These are phyloP conservation scores for Drosophila seguyi DNA, from an alignment of 1,140 invertebrate species.

Conservation along the genomic window DNA sequence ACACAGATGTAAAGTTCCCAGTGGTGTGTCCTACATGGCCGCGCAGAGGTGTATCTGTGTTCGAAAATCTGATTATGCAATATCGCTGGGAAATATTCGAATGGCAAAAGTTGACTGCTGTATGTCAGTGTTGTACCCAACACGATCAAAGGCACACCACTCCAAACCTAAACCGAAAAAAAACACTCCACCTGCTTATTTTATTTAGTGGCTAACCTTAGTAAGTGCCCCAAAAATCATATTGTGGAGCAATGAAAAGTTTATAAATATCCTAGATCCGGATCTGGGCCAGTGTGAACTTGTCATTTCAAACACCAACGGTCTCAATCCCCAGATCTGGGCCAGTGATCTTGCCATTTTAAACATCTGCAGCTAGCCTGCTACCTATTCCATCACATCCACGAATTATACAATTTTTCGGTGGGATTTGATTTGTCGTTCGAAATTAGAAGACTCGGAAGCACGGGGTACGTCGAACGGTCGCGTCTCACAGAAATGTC, in stretches of 20 bases:
- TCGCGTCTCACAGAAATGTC: conserved; percentile 28
- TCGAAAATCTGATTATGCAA: conserved; percentile 59
- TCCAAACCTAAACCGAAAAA: neutral
- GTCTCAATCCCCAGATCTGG: conserved; percentile 3
- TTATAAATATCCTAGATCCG: conserved; percentile 11
- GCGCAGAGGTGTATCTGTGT: conserved; percentile 42
- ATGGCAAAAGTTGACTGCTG: conserved; percentile 7
- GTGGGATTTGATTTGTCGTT: conserved; percentile 30
- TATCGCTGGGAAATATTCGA: conserved; percentile 36
- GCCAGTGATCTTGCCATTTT: conserved; percentile 13
- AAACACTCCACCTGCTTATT: neutral
- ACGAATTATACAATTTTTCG: conserved; percentile 29
- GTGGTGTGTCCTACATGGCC: conserved; percentile 33
- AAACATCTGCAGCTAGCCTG: conserved; percentile 6
- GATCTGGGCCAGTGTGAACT: conserved; percentile 18
- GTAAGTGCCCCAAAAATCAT: conserved; percentile 13
- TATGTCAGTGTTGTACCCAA: conserved; percentile 16
- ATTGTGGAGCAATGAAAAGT: conserved; percentile 2
- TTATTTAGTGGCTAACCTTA: conserved; percentile 16
- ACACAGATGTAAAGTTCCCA: conserved; percentile 52
- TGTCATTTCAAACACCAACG: conserved; percentile 5
- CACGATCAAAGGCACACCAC: conserved; percentile 4
- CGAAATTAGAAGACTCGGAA: conserved; percentile 24
- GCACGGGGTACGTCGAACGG: neutral
- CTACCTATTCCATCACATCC: neutral